Evolutionary conservation across 2,888 invertebrate species (phyloP).

Genomic region (Gibbula magus): DNA sequence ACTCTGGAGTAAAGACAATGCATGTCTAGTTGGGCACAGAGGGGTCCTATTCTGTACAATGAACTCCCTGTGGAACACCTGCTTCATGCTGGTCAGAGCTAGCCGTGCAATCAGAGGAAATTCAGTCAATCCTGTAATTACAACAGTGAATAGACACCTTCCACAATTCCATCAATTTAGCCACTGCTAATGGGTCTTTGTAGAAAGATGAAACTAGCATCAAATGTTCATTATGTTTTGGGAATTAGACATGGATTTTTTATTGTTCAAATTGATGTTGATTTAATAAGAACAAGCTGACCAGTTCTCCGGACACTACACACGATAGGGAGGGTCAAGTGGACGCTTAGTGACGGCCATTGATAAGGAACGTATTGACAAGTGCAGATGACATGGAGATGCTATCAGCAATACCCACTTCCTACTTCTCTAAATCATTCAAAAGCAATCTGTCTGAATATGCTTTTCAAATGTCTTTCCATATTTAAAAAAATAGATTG

Average conservation of each 20-base stretch:
- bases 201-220: constrained; percentile 4
- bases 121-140: constrained; percentile 18
- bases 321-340: background rate
- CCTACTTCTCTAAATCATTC: no score
- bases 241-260: background rate
- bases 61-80: constrained; percentile 6
- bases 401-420: background rate
- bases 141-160: constrained; percentile 2
- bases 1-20: constrained; percentile 2
- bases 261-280: background rate
- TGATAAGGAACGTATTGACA: background rate
- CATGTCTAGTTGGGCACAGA: background rate
- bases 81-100: background rate
- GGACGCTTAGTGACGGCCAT: background rate
- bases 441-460: no score
- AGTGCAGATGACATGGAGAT: background rate
- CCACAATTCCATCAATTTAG: background rate
- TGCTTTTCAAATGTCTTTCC: no score
- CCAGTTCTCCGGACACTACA: background rate
- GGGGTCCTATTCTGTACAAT: background rate
- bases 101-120: background rate
- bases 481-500: no score
- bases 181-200: constrained; percentile 6
- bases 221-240: constrained; percentile 13
- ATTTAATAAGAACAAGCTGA: background rate